phyloP scores from a whole-genome alignment of 2,888 invertebrate genomes.

The Pinctada fucata region DNA sequence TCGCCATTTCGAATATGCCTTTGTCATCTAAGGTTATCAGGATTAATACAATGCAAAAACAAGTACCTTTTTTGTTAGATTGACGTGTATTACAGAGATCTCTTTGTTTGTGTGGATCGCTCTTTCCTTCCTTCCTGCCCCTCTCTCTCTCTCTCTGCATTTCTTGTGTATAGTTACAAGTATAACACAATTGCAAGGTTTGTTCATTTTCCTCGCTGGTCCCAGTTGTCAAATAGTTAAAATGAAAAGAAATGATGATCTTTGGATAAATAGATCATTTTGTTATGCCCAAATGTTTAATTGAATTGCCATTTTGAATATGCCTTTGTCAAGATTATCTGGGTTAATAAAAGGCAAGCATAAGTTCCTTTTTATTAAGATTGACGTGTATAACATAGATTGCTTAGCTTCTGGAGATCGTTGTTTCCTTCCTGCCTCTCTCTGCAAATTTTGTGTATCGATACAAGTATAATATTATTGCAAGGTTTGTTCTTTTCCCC shows the following conservation, averaged over 20 bases:
- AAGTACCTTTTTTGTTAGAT: not conserved
- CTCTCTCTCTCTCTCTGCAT: no score
- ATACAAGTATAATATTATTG: not conserved
- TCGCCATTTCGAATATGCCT: no score
- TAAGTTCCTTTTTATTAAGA: not conserved
- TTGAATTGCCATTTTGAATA: no score
- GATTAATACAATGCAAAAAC: no score
- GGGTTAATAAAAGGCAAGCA: no score
- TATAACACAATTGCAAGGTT: not conserved
- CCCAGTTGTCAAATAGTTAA: no score
- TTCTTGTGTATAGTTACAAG: not conserved
- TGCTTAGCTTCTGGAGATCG: not conserved
- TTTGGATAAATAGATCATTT: no score
- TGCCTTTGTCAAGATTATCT: no score
- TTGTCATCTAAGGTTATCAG: no score
- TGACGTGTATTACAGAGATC: not conserved
- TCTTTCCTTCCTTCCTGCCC: not conserved
- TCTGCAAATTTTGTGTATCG: not conserved
- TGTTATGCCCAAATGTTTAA: no score
- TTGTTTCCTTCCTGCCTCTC: not conserved
- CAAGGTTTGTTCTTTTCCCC: no score
- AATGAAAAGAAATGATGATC: no score
- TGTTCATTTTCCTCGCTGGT: constrained; percentile 4
- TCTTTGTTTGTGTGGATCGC: not conserved
- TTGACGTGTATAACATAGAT: not conserved